A percentile compares a stretch with the other conserved stretches of the same genome.
Evolutionary conservation across 2,797 vertebrate species (phyloP).

Genomic region (Acanthiza pusilla): DNA sequence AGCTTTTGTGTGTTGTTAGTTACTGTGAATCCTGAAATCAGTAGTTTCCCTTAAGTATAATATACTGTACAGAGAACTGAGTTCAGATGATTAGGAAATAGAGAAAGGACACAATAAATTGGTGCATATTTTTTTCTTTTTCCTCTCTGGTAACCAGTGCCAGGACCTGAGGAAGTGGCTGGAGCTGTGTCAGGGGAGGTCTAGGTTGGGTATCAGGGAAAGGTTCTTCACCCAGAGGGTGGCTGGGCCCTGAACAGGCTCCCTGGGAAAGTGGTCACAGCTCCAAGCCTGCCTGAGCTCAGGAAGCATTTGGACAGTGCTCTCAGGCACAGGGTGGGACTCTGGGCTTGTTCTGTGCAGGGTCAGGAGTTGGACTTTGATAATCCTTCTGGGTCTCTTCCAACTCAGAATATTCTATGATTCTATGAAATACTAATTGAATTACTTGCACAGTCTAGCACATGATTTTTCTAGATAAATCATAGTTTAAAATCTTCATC

Average conservation of each 20-base stretch:
- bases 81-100: background rate
- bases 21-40: background rate
- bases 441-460: background rate
- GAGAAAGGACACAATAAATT: background rate
- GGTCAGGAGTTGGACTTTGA: rapidly evolving
- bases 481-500: background rate
- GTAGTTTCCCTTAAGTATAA: background rate
- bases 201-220: background rate
- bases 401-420: background rate
- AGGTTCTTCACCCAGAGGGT: background rate
- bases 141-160: background rate
- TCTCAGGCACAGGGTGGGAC: background rate
- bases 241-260: background rate
- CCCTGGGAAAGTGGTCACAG: background rate
- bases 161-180: background rate
- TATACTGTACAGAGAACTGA: background rate
- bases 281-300: background rate
- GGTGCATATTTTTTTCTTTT: background rate
- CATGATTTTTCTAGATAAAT: background rate
- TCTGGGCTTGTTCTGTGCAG: background rate
- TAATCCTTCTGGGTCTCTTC: background rate
- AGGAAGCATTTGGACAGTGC: background rate
- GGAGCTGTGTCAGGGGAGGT: background rate
- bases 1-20: background rate
- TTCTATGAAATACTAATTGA: background rate